Percentiles rank a stretch among this genome's conserved stretches.
These are phyloP conservation scores for Sanderia malayensis DNA, from an alignment of 30 jellyfish, hydroid and myxozoan species.

Conservation along the genomic window DNA sequence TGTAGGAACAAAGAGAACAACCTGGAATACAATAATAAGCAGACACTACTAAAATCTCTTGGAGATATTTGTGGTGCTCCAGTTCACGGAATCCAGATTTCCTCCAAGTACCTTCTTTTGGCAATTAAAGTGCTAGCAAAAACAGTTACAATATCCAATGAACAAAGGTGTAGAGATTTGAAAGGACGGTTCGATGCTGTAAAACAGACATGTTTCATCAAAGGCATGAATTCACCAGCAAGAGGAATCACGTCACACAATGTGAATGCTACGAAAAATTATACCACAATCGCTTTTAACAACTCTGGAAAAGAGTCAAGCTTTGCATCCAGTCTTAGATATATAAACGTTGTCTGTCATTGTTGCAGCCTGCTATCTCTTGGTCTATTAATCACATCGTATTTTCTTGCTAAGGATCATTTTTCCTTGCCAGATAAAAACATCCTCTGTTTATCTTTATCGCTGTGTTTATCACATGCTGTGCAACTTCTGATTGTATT, in stretches of 20 bases:
- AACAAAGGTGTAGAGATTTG: not conserved
- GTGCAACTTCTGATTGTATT: not conserved
- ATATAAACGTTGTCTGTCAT: not conserved
- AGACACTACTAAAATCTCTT: too few relatives aligned
- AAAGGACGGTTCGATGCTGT: slow-evolving; percentile 2
- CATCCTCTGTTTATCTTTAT: not conserved
- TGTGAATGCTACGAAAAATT: not conserved
- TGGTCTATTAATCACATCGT: not conserved
- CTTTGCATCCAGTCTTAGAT: not conserved
- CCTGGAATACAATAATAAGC: too few relatives aligned
- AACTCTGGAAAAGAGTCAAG: not conserved
- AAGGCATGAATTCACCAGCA: not conserved
- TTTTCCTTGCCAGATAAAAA: not conserved
- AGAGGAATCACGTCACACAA: not conserved
- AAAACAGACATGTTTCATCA: not conserved
- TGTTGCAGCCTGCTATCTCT: not conserved
- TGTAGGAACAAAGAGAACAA: too few relatives aligned
- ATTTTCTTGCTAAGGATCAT: not conserved
- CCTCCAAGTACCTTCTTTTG: slow-evolving; percentile 17
- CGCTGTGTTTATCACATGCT: not conserved
- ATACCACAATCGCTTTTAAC: not conserved
- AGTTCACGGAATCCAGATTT: not conserved
- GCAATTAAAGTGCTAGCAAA: slow-evolving; percentile 41
- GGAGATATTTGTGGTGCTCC: too few relatives aligned
- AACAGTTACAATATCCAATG: slow-evolving; percentile 17